phyloP scores from a whole-genome alignment of 2,797 vertebrate species.

The Anguilla pacifica region DNA sequence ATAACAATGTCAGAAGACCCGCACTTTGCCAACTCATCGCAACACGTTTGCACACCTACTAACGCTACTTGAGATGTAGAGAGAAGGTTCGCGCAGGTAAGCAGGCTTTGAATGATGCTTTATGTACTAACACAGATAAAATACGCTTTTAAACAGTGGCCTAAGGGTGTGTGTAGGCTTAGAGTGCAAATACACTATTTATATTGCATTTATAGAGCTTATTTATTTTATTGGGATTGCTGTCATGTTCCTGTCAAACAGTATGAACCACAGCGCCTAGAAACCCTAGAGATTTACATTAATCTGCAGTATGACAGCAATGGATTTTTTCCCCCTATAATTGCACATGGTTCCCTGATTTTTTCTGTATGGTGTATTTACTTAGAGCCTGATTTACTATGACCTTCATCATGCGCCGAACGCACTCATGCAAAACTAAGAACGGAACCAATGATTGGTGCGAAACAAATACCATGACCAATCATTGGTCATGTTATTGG shows the following conservation, averaged over 20 bases:
- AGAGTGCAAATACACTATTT: not conserved
- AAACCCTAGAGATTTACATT: not conserved
- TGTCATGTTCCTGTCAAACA: not conserved
- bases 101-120: not conserved
- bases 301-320: not conserved
- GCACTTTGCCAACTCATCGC: not conserved
- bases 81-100: not conserved
- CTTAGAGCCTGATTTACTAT: not conserved
- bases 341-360: not conserved
- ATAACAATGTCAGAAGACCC: not conserved
- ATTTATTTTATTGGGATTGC: not conserved
- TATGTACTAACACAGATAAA: not conserved
- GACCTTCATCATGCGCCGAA: not conserved
- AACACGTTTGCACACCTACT: slow-evolving; percentile 6
- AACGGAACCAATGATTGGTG: not conserved
- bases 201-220: not conserved
- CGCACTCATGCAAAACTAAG: not conserved
- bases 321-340: not conserved
- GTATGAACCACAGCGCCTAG: not conserved
- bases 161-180: not conserved
- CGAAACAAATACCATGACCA: not conserved
- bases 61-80: not conserved
- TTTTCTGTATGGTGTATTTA: not conserved
- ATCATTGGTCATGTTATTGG: not conserved
- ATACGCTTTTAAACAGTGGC: not conserved